Percentiles rank a stretch among this genome's conserved stretches.
Conservation (phyloP, 2,797 vertebrate species). For the Cryptoprocta ferox region DNA sequence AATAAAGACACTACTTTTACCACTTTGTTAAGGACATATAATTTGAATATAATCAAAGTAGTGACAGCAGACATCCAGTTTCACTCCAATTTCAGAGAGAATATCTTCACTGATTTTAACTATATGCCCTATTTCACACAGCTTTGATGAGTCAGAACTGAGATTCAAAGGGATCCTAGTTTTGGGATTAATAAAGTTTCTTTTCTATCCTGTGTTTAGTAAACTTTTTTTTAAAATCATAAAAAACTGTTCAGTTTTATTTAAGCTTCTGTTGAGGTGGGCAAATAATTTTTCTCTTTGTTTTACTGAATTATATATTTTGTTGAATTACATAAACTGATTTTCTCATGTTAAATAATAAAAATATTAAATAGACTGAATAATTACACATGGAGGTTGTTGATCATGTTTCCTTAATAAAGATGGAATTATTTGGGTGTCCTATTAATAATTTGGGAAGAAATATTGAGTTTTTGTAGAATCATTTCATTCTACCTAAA, state of each 20-base stretch:
- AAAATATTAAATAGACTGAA: background rate
- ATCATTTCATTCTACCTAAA: background rate
- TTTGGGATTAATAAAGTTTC: background rate
- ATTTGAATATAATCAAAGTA: background rate
- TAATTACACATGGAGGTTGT: background rate
- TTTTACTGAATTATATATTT: background rate
- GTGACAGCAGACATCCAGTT: background rate
- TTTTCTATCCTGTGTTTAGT: background rate
- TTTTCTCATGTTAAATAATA: background rate
- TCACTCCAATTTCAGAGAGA: background rate
- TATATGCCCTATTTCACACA: background rate
- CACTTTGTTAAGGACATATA: background rate
- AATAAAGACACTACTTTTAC: background rate
- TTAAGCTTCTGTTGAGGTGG: background rate
- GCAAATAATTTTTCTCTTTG: background rate
- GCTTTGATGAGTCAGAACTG: background rate
- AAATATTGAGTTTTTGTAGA: background rate
- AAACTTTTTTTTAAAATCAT: background rate
- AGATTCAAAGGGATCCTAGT: background rate
- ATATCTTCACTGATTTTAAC: too few species aligned
- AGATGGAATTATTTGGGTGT: background rate
- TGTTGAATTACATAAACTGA: background rate
- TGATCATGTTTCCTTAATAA: background rate
- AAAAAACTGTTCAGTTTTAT: background rate
- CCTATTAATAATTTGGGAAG: background rate